A percentile compares a stretch with the other conserved stretches of the same genome.
Evolutionary conservation across 1,140 invertebrate species (phyloP).

Genomic region (Monochamus saltuarius): DNA sequence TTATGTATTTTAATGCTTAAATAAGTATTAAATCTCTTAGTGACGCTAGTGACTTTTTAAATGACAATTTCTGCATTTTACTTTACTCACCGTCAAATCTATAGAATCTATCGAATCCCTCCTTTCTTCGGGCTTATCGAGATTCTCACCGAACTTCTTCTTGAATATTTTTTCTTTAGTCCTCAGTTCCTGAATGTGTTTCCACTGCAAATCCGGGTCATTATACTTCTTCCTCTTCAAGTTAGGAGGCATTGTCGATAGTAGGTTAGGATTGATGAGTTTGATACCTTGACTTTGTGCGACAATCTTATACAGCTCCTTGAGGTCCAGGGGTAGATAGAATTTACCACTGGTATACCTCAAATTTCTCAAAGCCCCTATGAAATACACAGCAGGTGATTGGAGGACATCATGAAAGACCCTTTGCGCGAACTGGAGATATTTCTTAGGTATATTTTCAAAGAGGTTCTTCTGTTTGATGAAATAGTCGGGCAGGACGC

Average conservation of each 20-base stretch:
- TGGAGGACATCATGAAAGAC: conserved; percentile 65
- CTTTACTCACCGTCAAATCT: conserved; percentile 7
- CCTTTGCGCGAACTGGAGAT: conserved; percentile 64
- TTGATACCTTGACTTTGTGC: background rate
- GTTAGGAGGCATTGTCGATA: background rate
- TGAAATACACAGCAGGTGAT: conserved; percentile 64
- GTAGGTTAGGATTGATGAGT: background rate
- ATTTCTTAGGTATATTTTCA: conserved; percentile 64
- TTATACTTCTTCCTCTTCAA: conserved; percentile 18
- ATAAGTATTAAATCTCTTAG: no score
- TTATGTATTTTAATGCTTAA: no score
- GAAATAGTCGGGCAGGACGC: conserved; percentile 70
- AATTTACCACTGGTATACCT: conserved; percentile 57
- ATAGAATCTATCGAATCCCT: conserved; percentile 27
- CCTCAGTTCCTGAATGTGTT: conserved; percentile 25
- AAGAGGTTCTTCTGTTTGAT: conserved; percentile 71
- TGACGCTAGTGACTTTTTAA: no score
- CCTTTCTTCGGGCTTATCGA: conserved; percentile 9
- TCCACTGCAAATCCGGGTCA: conserved; percentile 23
- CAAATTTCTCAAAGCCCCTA: conserved; percentile 67
- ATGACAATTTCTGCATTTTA: no score
- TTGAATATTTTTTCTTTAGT: background rate
- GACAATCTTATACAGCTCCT: conserved; percentile 61
- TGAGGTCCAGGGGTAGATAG: conserved; percentile 64
- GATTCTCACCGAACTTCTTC: conserved; percentile 8